Evolutionary conservation across 2,888 invertebrate genomes (phyloP), one percentile per base, ranked within the genome.

Genomic region (Amitus sp.): DNA sequence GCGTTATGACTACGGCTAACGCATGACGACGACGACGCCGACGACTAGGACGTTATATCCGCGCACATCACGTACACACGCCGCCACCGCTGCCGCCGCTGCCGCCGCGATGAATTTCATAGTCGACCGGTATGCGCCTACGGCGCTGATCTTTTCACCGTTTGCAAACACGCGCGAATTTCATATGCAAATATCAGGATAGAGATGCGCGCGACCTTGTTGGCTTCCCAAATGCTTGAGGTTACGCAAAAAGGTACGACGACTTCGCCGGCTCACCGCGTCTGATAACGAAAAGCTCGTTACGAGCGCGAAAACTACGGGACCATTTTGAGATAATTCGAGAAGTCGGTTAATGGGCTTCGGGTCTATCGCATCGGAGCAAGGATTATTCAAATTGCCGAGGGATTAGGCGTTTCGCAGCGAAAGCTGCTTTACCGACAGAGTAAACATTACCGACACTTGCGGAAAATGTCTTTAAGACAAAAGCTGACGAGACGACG

Each of bases 141-240:
- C 73, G 76, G 76, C 73, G 70, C 70, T 77, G 71, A 74, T 76
- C 77, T 77, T 74, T 73, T 73, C 74, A 58, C 70, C 67, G 73
- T 79, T 71, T 71, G 79, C 79, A 80, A 80, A 81, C 78, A 79
- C 73, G 74, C 73, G 74, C 77, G 73, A 81, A 82, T 82, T 81
- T 79, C 75, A 73, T 74, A 77, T 78, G 77, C 77, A 82, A 82
- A 82, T 78, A 82, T 75, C 69, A 71, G 68, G 69, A 71, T 70
- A 58, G 61, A 51, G 70, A 53, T 61, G 58, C 59, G 64, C 62
- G 63, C 66, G 61, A 58, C 58, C 58, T 59, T 53, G 18, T 55
- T 55, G 49, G 66, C 60, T 62, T 60, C 66, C 62, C 60, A 53
- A 59, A n/a, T n/a, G n/a, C n/a, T n/a, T n/a, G n/a, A n/a, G n/a